Conservation (phyloP, 2,888 invertebrate species). For the Ochlodes sylvanus region DNA sequence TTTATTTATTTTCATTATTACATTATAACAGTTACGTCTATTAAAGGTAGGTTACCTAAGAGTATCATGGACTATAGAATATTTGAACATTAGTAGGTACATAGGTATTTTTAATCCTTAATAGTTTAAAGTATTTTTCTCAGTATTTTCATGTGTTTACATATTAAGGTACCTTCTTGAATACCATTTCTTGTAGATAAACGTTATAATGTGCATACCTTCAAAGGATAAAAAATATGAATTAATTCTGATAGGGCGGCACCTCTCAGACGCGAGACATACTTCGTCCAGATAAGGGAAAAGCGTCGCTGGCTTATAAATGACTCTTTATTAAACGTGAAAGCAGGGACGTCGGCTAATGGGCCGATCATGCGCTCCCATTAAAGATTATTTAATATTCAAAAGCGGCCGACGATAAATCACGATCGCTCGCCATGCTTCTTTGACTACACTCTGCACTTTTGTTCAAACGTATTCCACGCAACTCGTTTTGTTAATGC, state of each 20-base stretch:
- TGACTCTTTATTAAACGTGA: conserved; percentile 85
- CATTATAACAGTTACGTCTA: too few relatives aligned
- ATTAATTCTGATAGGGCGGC: conserved; percentile 83
- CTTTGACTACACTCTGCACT: conserved; percentile 79
- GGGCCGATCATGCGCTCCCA: conserved; percentile 85
- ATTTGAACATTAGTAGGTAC: too few relatives aligned
- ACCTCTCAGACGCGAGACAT: conserved; percentile 82
- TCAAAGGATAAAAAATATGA: conserved; percentile 81
- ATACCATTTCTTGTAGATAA: conserved; percentile 39
- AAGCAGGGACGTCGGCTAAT: conserved; percentile 84
- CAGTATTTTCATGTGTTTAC: background rate
- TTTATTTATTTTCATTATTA: too few relatives aligned
- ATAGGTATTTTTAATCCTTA: too few relatives aligned
- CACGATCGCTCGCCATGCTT: conserved; percentile 81
- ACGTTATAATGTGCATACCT: conserved; percentile 31
- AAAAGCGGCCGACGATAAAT: conserved; percentile 83
- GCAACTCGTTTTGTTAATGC: conserved; percentile 60
- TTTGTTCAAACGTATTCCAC: conserved; percentile 65
- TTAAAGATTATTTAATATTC: conserved; percentile 86
- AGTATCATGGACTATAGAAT: too few relatives aligned
- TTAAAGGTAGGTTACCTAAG: too few relatives aligned
- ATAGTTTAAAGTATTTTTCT: too few relatives aligned
- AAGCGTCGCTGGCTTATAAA: conserved; percentile 83
- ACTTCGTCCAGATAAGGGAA: conserved; percentile 82
- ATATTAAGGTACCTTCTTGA: background rate